Conservation (phyloP, 2,888 invertebrate genomes). For the Eudasyphora cyanicolor region DNA sequence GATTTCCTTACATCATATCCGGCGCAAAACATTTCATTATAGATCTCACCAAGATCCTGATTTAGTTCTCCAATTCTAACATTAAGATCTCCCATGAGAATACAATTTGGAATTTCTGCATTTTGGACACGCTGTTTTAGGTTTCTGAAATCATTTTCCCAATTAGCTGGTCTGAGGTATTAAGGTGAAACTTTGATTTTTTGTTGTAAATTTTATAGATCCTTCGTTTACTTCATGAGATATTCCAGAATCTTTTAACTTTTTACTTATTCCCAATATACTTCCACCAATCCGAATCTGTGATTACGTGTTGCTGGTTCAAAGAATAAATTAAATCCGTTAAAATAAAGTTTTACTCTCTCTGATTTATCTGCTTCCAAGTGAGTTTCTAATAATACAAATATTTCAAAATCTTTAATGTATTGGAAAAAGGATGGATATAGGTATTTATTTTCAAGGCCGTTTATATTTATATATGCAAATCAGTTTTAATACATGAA, state of each 20-base stretch:
- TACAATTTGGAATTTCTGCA: not conserved
- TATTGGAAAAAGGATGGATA: not conserved
- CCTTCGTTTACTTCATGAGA: not conserved
- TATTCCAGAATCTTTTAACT: not conserved
- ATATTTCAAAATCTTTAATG: not conserved
- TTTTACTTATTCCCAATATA: not conserved
- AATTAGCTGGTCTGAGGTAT: not conserved
- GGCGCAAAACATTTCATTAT: not conserved
- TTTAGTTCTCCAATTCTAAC: constrained; percentile 12
- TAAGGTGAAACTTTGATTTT: not conserved
- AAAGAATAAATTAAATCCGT: not conserved
- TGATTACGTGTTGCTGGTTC: not conserved
- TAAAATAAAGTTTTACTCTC: not conserved
- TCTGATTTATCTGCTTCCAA: not conserved
- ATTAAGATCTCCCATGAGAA: constrained; percentile 19
- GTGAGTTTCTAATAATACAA: not conserved
- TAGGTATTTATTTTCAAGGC: no score
- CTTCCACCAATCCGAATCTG: not conserved
- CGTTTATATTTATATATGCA: not conserved
- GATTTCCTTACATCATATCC: constrained; percentile 17
- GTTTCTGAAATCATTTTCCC: constrained; percentile 9
- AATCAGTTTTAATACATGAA: not conserved
- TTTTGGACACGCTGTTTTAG: not conserved
- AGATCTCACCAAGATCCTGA: not conserved
- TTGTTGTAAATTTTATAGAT: not conserved